phyloP scores from a whole-genome alignment of 2,113 vertebrate genomes.

The Datnioides undecimradiatus region DNA sequence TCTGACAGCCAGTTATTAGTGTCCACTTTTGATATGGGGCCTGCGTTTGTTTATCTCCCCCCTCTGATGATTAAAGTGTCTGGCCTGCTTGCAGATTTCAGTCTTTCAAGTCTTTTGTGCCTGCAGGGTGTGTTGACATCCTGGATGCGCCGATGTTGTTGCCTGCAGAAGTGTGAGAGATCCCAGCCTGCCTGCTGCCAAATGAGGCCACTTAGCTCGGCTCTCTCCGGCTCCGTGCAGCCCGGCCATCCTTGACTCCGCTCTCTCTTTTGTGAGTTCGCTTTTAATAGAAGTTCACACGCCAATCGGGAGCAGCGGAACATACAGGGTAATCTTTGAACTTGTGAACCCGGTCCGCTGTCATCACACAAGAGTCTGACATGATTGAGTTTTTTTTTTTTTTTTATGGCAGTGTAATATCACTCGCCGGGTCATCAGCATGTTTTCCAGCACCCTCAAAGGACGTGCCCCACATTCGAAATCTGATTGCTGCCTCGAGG shows the following conservation, averaged over 20 bases:
- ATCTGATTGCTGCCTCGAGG: not conserved
- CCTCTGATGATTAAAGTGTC: conserved; percentile 24
- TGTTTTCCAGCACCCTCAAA: conserved; percentile 11
- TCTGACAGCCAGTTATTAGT: conserved; percentile 9
- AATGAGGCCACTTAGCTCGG: conserved; percentile 21
- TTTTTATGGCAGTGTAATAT: conserved; percentile 16
- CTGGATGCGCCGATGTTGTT: not conserved
- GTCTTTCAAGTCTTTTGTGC: conserved; percentile 5
- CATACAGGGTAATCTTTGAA: not conserved
- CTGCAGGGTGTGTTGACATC: conserved; percentile 18
- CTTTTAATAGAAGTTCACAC: not conserved
- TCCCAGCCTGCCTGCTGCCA: conserved; percentile 5
- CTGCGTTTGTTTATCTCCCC: conserved; percentile 3
- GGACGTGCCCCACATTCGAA: conserved; percentile 28
- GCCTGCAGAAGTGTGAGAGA: conserved; percentile 17
- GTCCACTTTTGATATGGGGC: not conserved
- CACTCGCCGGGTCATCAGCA: conserved; percentile 16
- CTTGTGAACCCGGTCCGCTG: conserved; percentile 4
- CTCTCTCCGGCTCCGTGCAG: not conserved
- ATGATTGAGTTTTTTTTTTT: conserved; percentile 3
- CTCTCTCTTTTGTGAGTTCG: not conserved
- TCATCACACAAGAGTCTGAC: not conserved
- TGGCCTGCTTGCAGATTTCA: conserved; percentile 24
- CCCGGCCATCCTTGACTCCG: not conserved
- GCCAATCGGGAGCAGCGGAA: not conserved